phyloP scores from a whole-genome alignment of 2,113 vertebrate genomes.

The Ciconia maguari region DNA sequence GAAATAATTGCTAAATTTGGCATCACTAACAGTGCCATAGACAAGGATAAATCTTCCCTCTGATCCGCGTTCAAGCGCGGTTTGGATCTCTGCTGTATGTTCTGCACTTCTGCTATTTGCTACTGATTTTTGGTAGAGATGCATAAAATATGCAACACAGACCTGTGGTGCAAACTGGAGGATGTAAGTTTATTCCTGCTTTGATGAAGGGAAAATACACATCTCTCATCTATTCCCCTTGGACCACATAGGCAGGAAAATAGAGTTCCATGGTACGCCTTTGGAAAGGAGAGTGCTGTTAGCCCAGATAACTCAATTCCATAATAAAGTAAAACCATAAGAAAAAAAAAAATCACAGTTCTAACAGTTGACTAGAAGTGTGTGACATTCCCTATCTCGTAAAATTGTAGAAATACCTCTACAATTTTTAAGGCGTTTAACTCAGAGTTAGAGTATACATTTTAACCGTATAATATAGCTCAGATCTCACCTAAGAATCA shows the following conservation, averaged over 20 bases:
- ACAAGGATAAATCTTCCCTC: neutral
- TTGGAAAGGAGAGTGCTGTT: neutral
- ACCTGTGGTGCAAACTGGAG: neutral
- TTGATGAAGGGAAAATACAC: neutral
- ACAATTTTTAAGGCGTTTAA: neutral
- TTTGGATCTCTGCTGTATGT: neutral
- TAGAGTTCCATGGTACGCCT: fast-evolving
- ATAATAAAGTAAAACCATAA: neutral
- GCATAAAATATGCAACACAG: slow-evolving; percentile 5
- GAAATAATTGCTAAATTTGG: neutral
- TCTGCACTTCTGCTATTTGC: neutral
- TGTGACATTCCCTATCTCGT: neutral
- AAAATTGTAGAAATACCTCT: neutral
- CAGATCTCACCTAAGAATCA: neutral
- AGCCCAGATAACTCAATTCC: neutral
- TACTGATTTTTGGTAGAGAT: neutral
- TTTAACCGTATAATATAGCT: neutral
- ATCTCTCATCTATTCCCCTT: neutral
- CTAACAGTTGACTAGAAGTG: neutral
- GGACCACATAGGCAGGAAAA: neutral
- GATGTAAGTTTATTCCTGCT: neutral
- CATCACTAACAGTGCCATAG: neutral
- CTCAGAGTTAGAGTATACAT: neutral
- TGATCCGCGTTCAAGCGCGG: fast-evolving
- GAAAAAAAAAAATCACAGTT: neutral